phyloP scores from a whole-genome alignment of 2,113 vertebrate species.

The Montifringilla adamsi region DNA sequence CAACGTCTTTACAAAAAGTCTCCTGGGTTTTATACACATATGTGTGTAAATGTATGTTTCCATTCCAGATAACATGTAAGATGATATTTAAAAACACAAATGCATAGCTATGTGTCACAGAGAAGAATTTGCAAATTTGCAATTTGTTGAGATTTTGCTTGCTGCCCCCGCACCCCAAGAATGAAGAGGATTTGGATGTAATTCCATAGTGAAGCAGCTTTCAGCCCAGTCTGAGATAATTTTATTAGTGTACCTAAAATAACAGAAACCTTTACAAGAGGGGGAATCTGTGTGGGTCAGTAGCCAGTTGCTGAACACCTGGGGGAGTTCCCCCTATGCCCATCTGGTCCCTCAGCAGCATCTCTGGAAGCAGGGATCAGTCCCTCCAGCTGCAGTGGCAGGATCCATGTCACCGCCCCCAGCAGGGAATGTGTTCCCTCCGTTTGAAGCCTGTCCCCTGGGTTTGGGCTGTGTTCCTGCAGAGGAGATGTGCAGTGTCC shows the following conservation, averaged over 20 bases:
- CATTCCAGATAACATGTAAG: not conserved
- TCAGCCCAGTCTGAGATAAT: not conserved
- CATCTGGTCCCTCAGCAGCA: not conserved
- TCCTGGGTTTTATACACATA: not conserved
- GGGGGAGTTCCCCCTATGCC: not conserved
- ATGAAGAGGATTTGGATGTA: not conserved
- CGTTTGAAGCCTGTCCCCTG: not conserved
- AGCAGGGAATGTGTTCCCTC: accelerated
- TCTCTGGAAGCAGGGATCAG: not conserved
- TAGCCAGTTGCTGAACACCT: accelerated
- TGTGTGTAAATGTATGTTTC: not conserved
- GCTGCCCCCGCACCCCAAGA: accelerated
- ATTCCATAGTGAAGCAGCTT: not conserved
- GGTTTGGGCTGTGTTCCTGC: not conserved
- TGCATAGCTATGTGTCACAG: not conserved
- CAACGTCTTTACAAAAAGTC: not conserved
- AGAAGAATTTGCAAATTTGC: not conserved
- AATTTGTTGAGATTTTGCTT: not conserved
- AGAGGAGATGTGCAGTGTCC: not conserved
- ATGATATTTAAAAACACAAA: not conserved
- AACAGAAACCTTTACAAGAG: not conserved
- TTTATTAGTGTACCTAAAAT: not conserved
- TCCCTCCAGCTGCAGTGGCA: not conserved
- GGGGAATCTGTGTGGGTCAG: not conserved
- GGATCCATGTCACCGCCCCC: not conserved